These are phyloP conservation scores for Pseudopleuronectes americanus DNA, from an alignment of 2,797 vertebrate species.

Conservation along the genomic window DNA sequence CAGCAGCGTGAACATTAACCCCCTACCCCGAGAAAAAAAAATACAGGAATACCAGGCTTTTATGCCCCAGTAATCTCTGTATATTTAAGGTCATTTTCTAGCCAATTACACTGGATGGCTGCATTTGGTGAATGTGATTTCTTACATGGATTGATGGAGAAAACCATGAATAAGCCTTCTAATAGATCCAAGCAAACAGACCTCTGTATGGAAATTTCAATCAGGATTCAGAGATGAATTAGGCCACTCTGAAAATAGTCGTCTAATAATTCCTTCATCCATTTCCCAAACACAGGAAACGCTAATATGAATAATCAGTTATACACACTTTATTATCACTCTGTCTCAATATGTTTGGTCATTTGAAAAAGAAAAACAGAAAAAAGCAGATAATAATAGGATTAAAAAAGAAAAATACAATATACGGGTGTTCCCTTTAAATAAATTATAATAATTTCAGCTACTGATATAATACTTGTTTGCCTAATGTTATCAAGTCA, in stretches of 20 bases:
- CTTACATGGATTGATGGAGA: constrained; percentile 48
- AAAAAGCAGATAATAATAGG: neutral
- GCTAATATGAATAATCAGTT: constrained; percentile 35
- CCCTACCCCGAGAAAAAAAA: neutral
- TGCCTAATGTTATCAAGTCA: neutral
- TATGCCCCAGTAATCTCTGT: constrained; percentile 62
- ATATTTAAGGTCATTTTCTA: constrained; percentile 73
- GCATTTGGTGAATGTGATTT: constrained; percentile 65
- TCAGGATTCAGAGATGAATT: constrained; percentile 36
- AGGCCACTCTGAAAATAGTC: neutral
- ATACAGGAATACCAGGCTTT: constrained; percentile 32
- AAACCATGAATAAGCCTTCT: constrained; percentile 55
- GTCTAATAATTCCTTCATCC: constrained; percentile 27
- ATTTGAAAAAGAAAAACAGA: neutral
- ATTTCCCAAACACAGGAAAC: constrained; percentile 7
- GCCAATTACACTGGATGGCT: constrained; percentile 68
- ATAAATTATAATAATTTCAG: neutral
- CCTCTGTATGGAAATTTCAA: constrained; percentile 38
- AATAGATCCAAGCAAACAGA: constrained; percentile 31
- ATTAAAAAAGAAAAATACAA: neutral
- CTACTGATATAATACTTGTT: neutral
- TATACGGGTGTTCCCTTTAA: neutral
- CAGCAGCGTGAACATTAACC: constrained; percentile 51
- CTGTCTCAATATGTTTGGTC: constrained; percentile 1
- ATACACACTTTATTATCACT: neutral